Evolutionary conservation across 2,113 vertebrate species (phyloP).

Genomic region (Caranx ignobilis): DNA sequence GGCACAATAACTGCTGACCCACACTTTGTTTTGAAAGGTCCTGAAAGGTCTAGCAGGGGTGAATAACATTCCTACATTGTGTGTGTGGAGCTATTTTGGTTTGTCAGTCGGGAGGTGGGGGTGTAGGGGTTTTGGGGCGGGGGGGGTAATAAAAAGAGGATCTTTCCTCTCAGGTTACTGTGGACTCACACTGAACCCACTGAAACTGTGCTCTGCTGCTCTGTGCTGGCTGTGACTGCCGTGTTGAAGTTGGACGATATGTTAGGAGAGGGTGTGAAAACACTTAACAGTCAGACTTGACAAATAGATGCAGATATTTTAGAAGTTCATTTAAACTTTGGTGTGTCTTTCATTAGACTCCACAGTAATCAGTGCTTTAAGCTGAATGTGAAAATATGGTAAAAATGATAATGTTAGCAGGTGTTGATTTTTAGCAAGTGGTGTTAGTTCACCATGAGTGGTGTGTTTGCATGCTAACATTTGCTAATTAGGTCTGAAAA

Average conservation of each 20-base stretch:
- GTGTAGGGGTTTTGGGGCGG: not conserved
- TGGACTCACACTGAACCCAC: not conserved
- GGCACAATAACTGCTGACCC: conserved; percentile 81
- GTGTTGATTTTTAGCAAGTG: no score
- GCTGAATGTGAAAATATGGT: no score
- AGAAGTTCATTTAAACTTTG: no score
- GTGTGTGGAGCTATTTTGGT: conserved; percentile 49
- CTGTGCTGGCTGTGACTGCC: not conserved
- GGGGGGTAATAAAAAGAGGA: conserved; percentile 28
- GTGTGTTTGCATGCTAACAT: no score
- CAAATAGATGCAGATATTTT: not conserved
- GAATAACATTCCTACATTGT: conserved; percentile 77
- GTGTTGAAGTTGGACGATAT: not conserved
- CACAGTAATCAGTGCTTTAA: no score
- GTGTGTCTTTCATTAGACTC: no score
- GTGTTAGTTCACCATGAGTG: no score
- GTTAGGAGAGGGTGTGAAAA: not conserved
- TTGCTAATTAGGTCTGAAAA: no score
- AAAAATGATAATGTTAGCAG: no score
- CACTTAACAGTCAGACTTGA: not conserved
- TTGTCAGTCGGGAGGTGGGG: not conserved
- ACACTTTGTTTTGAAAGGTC: conserved; percentile 76
- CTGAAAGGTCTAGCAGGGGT: conserved; percentile 84
- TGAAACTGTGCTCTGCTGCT: conserved; percentile 3
- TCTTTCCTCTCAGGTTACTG: conserved; percentile 40